Conservation (phyloP, 2,113 vertebrate genomes). For the Ia io region DNA sequence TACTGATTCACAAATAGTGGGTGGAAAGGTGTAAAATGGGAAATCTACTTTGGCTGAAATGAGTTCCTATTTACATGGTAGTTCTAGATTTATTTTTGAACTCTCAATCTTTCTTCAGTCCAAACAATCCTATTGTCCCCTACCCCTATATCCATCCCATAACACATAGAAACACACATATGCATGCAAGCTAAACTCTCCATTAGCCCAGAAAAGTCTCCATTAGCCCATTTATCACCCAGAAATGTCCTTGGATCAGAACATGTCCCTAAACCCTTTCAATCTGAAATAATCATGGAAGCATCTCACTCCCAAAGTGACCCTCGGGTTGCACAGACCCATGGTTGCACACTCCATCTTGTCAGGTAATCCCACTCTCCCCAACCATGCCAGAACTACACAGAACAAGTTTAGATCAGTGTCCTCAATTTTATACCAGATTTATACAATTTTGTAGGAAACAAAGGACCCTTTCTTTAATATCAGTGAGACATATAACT, state of each 20-base stretch:
- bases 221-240: background rate
- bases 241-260: background rate
- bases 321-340: rapidly evolving
- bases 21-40: background rate
- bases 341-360: background rate
- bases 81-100: background rate
- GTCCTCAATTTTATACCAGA: background rate
- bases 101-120: background rate
- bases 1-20: background rate
- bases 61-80: background rate
- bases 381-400: background rate
- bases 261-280: background rate
- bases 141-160: background rate
- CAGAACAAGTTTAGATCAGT: background rate
- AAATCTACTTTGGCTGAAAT: background rate
- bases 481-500: background rate
- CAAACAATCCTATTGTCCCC: background rate
- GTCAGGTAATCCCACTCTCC: background rate
- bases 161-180: background rate
- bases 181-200: background rate
- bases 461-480: constrained; percentile 52
- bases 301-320: background rate
- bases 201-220: background rate
- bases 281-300: background rate
- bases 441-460: background rate